phyloP scores from a whole-genome alignment of 1,140 invertebrate genomes.

The Protaetia brevitarsis region DNA sequence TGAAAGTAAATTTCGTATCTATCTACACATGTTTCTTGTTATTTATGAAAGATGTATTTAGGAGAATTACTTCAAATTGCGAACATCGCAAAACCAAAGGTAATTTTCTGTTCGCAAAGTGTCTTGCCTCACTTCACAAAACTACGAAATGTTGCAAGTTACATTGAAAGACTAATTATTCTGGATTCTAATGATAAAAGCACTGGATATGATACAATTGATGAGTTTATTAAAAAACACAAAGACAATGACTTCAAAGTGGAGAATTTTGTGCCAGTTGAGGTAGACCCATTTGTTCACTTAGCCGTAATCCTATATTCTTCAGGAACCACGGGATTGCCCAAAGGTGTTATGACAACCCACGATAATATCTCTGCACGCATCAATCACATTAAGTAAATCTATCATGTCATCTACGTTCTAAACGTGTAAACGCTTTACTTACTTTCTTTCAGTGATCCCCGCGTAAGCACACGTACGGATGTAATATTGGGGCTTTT shows the following conservation, averaged over 20 bases:
- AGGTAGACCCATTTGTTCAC: conserved; percentile 31
- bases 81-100: conserved; percentile 53
- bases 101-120: conserved; percentile 47
- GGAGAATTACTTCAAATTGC: conserved; percentile 53
- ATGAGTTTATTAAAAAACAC: conserved; percentile 29
- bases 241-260: neutral
- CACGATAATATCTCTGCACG: conserved; percentile 55
- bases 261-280: conserved; percentile 23
- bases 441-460: conserved; percentile 27
- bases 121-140: conserved; percentile 31
- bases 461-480: conserved; percentile 10
- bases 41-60: conserved; percentile 15
- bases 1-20: conserved; percentile 28
- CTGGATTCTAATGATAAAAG: conserved; percentile 19
- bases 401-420: neutral
- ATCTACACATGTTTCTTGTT: neutral
- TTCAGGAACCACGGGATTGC: conserved; percentile 70
- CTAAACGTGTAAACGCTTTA: too few species aligned
- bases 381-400: conserved; percentile 29
- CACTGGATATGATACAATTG: conserved; percentile 23
- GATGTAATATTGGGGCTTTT: neutral
- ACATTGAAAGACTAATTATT: conserved; percentile 33
- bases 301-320: conserved; percentile 50
- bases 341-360: conserved; percentile 75
- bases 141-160: conserved; percentile 26